Evolutionary conservation across 2,113 vertebrate species (phyloP).

Genomic region (Sprattus sprattus): DNA sequence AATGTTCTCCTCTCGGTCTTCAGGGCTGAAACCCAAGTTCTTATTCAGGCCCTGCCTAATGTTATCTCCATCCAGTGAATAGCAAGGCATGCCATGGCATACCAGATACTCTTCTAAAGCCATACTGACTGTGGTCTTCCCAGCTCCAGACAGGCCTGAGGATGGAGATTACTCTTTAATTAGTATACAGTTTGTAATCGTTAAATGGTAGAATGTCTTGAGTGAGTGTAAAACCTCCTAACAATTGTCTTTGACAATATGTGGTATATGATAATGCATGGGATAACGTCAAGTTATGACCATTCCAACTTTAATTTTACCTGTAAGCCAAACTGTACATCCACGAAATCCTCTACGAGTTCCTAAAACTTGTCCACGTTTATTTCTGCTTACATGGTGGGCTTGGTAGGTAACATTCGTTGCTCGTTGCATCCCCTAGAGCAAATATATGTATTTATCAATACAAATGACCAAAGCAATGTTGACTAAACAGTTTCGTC

Average conservation of each 20-base stretch:
- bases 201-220: too few species aligned
- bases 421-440: constrained; percentile 92
- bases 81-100: constrained; percentile 96
- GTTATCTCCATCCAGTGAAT: constrained; percentile 95
- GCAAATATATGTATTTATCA: too few species aligned
- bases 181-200: too few species aligned
- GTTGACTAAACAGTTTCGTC: neutral
- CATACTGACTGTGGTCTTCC: constrained; percentile 98
- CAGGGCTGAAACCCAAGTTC: constrained; percentile 93
- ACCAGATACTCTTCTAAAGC: constrained; percentile 96
- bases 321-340: constrained; percentile 96
- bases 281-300: too few species aligned
- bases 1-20: constrained; percentile 96
- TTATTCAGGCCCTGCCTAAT: constrained; percentile 97
- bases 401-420: constrained; percentile 99
- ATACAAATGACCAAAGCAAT: neutral
- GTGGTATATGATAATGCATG: too few species aligned
- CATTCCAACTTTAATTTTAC: constrained; percentile 61
- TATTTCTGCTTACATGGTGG: constrained; percentile 96
- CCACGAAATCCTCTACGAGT: constrained; percentile 95
- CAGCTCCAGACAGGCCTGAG: constrained; percentile 89
- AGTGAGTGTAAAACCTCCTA: too few species aligned
- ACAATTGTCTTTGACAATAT: too few species aligned
- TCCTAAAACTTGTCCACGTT: constrained; percentile 94
- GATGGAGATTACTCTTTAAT: too few species aligned